Percentiles rank a stretch among this genome's conserved stretches.
phyloP scores from a whole-genome alignment of 2,113 vertebrate genomes.

The Balaenoptera acutorostrata region DNA sequence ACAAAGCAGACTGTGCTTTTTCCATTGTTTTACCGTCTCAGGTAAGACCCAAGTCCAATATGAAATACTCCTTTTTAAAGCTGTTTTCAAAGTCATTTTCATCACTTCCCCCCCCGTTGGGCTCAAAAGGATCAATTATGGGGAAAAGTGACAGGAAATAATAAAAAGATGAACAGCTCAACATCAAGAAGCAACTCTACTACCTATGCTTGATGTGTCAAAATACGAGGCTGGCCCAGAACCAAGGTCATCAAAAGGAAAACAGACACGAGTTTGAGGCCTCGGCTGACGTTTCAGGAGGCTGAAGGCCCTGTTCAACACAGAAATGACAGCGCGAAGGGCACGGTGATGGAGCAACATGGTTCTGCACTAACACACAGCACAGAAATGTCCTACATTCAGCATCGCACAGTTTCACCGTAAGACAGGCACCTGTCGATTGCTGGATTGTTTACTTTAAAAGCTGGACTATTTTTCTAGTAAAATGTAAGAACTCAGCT shows the following conservation, averaged over 20 bases:
- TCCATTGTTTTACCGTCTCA: neutral
- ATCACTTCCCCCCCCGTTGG: neutral
- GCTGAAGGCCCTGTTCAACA: neutral
- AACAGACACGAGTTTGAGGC: neutral
- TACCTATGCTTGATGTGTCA: neutral
- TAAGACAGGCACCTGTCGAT: neutral
- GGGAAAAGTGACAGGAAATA: conserved; percentile 55
- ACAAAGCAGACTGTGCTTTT: neutral
- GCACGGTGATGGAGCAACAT: fast-evolving
- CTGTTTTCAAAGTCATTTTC: conserved; percentile 14
- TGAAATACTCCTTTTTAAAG: conserved; percentile 25
- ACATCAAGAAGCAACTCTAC: neutral
- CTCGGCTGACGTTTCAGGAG: conserved; percentile 36
- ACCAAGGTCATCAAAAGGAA: conserved; percentile 54
- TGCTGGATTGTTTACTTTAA: neutral
- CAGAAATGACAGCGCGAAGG: neutral
- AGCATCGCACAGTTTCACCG: neutral
- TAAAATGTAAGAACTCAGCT: neutral
- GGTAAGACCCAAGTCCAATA: neutral
- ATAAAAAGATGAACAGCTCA: conserved; percentile 64
- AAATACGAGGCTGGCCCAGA: conserved; percentile 38
- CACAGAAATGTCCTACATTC: neutral
- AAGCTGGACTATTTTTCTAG: neutral
- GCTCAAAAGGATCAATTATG: conserved; percentile 5
- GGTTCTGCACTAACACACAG: neutral